Conservation (phyloP, 2,888 invertebrate species). For the Campoletis raptor region DNA sequence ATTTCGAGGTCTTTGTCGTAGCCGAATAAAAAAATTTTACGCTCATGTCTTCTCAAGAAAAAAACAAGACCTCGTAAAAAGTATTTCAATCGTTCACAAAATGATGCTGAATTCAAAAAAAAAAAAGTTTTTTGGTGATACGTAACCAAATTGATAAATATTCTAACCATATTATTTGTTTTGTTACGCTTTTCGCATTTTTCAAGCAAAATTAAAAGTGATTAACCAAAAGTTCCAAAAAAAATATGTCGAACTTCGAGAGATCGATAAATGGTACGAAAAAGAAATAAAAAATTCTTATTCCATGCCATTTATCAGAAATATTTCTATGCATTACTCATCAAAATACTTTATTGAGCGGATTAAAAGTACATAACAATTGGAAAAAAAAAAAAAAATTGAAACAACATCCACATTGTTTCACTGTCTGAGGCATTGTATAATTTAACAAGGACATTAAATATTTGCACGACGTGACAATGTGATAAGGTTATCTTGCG, state of each 20-base stretch:
- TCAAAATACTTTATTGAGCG: not conserved
- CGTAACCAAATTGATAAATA: not conserved
- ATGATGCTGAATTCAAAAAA: not conserved
- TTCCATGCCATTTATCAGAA: not conserved
- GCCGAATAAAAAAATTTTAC: not conserved
- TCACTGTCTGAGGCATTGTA: constrained; percentile 46
- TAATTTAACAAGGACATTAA: constrained; percentile 64
- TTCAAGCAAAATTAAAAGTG: no score
- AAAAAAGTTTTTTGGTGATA: not conserved
- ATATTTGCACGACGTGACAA: constrained; percentile 66
- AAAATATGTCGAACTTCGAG: not conserved
- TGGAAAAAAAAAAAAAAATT: not conserved
- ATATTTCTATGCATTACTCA: not conserved
- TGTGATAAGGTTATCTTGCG: constrained; percentile 78
- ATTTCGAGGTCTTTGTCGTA: constrained; percentile 6
- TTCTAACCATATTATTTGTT: not conserved
- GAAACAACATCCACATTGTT: constrained; percentile 35
- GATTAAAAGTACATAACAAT: not conserved
- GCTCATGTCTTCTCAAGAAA: constrained; percentile 1
- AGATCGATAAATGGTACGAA: not conserved
- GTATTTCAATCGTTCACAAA: constrained; percentile 7
- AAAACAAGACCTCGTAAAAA: not conserved
- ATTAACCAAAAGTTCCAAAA: no score
- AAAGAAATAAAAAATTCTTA: not conserved
- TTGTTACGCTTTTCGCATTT: not conserved